Conservation (phyloP, 2,888 invertebrate genomes). For the Platycnemis pennipes region DNA sequence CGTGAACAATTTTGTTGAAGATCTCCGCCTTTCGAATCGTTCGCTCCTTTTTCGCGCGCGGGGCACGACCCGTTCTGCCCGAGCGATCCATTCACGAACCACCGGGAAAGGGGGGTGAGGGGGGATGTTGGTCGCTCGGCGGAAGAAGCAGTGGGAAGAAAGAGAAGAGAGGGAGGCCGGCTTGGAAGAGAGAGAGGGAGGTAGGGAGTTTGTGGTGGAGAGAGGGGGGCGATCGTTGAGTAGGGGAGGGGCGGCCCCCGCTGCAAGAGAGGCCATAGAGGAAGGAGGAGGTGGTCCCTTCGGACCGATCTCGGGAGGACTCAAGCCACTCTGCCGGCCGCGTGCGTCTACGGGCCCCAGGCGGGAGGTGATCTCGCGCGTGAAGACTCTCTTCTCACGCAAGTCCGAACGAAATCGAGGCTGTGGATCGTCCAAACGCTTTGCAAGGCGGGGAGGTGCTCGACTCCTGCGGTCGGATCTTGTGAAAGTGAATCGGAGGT, state of each 20-base stretch:
- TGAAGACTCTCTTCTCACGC: not conserved
- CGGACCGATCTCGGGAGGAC: not conserved
- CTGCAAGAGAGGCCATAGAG: conserved; percentile 30
- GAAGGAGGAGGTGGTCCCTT: conserved; percentile 24
- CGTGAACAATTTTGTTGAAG: not conserved
- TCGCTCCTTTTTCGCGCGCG: not conserved
- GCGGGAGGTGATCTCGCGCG: not conserved
- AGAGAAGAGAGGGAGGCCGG: not conserved
- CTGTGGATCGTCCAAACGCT: not conserved
- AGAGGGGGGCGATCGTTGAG: not conserved
- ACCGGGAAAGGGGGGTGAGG: not conserved
- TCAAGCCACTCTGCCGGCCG: not conserved
- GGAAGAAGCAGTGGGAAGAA: not conserved
- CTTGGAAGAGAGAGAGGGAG: not conserved
- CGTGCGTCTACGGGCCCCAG: not conserved
- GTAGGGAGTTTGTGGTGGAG: not conserved
- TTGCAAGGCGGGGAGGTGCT: not conserved
- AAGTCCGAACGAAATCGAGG: not conserved
- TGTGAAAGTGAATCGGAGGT: not conserved
- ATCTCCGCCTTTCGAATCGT: not conserved
- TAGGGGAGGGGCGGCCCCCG: not conserved
- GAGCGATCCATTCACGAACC: conserved; percentile 18
- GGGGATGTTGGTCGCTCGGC: not conserved
- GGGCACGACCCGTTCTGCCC: conserved; percentile 26
- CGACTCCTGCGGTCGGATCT: not conserved